These are phyloP conservation scores for Sandelia bainsii DNA, from an alignment of 2,797 vertebrate species.

Conservation along the genomic window DNA sequence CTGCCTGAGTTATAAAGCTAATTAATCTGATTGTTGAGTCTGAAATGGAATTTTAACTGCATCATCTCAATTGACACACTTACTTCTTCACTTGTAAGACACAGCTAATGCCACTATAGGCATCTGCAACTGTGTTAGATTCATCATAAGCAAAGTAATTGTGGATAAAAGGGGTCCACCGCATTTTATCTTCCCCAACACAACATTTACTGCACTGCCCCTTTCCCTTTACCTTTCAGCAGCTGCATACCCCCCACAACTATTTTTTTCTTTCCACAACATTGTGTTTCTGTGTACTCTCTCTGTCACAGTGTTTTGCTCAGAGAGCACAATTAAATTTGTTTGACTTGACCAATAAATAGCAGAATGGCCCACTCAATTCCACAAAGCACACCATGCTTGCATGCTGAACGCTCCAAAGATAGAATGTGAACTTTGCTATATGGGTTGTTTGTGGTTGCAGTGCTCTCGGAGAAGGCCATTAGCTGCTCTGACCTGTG, in stretches of 20 bases:
- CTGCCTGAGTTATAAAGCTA: constrained; percentile 52
- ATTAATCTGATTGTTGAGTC: constrained; percentile 66
- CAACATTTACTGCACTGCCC: constrained; percentile 36
- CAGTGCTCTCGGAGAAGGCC: constrained; percentile 65
- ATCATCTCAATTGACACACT: constrained; percentile 56
- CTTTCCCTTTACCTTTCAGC: constrained; percentile 67
- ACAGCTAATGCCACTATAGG: constrained; percentile 15
- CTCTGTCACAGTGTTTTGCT: constrained; percentile 66
- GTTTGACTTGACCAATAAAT: constrained; percentile 69
- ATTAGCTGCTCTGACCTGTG: constrained; percentile 75
- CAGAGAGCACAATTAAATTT: constrained; percentile 71
- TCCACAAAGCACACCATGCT: constrained; percentile 39
- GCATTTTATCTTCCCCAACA: constrained; percentile 63
- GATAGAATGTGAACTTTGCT: constrained; percentile 58
- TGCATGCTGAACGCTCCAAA: constrained; percentile 31
- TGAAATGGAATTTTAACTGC: constrained; percentile 57
- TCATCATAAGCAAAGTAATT: constrained; percentile 59
- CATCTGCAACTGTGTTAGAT: constrained; percentile 34
- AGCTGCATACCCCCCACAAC: constrained; percentile 38
- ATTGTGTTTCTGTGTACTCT: constrained; percentile 37
- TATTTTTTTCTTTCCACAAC: constrained; percentile 14
- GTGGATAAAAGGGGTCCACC: constrained; percentile 63
- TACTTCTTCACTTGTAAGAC: constrained; percentile 42
- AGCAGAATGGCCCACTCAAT: constrained; percentile 51
- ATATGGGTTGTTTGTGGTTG: constrained; percentile 62